Percentiles rank a stretch among this genome's conserved stretches.
Evolutionary conservation across 1,140 invertebrate genomes (phyloP).

Genomic region (Camponotus floridanus): DNA sequence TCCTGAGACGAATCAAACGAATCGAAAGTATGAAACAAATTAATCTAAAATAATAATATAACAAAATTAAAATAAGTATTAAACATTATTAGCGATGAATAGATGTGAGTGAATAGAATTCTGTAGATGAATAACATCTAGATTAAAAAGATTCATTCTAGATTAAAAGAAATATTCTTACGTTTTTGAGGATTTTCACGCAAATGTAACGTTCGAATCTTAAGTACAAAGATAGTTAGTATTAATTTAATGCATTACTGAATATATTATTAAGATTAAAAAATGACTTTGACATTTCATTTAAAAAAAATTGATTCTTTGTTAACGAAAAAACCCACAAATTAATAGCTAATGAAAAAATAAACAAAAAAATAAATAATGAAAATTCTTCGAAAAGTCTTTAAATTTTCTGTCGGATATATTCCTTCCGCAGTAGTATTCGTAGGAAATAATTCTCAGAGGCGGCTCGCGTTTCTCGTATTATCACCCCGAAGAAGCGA

Average conservation of each 20-base stretch:
- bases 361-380: not conserved
- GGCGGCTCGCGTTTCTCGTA: slow-evolving; percentile 4
- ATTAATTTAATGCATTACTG: not conserved
- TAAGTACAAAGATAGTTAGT: not conserved
- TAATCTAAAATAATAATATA: not conserved
- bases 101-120: not conserved
- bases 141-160: not conserved
- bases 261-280: no score
- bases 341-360: not conserved
- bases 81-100: not conserved
- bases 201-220: not conserved
- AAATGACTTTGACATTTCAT: not conserved
- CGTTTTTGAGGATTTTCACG: not conserved
- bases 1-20: not conserved
- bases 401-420: not conserved
- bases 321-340: not conserved
- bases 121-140: not conserved
- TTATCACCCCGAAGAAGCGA: slow-evolving; percentile 8
- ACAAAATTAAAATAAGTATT: not conserved
- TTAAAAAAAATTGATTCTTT: not conserved
- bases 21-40: not conserved
- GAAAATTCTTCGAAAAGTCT: not conserved
- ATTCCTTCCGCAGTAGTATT: not conserved
- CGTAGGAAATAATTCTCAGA: slow-evolving; percentile 10
- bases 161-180: not conserved